phyloP scores from a whole-genome alignment of 2,797 vertebrate species.

The Taenioides sp. region DNA sequence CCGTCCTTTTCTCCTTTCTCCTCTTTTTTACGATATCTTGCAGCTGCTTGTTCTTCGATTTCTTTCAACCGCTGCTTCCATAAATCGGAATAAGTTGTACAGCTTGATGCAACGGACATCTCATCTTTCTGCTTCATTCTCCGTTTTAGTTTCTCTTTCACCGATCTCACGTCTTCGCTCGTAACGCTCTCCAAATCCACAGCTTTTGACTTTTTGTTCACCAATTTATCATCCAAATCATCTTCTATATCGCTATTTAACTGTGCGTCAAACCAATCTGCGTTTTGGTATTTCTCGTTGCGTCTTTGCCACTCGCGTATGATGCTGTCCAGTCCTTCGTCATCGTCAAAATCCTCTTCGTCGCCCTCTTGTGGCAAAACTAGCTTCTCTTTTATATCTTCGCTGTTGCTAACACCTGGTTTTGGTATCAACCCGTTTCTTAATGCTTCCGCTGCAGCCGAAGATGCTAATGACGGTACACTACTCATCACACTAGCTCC shows the following conservation, averaged over 20 bases:
- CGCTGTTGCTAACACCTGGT: neutral
- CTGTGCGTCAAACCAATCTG: constrained; percentile 78
- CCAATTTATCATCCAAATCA: neutral
- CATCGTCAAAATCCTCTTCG: constrained; percentile 33
- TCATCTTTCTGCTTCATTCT: constrained; percentile 44
- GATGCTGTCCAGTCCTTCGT: constrained; percentile 76
- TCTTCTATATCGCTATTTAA: constrained; percentile 73
- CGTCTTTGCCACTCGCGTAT: constrained; percentile 89
- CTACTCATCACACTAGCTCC: constrained; percentile 82
- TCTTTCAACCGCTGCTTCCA: constrained; percentile 90
- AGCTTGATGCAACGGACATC: constrained; percentile 54
- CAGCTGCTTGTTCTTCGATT: constrained; percentile 86
- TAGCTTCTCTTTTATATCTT: neutral
- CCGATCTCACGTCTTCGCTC: constrained; percentile 80
- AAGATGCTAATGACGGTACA: constrained; percentile 74
- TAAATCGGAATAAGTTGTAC: constrained; percentile 83
- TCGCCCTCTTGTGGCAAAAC: constrained; percentile 42
- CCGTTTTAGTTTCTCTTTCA: constrained; percentile 78
- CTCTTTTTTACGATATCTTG: constrained; percentile 68
- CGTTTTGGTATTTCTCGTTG: constrained; percentile 85
- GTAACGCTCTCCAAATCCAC: constrained; percentile 82
- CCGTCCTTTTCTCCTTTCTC: constrained; percentile 40
- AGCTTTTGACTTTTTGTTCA: constrained; percentile 36
- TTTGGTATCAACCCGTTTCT: constrained; percentile 11
- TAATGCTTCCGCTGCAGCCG: constrained; percentile 59